Conservation (phyloP, 2,797 vertebrate genomes). For the Anolis apletophallus region DNA sequence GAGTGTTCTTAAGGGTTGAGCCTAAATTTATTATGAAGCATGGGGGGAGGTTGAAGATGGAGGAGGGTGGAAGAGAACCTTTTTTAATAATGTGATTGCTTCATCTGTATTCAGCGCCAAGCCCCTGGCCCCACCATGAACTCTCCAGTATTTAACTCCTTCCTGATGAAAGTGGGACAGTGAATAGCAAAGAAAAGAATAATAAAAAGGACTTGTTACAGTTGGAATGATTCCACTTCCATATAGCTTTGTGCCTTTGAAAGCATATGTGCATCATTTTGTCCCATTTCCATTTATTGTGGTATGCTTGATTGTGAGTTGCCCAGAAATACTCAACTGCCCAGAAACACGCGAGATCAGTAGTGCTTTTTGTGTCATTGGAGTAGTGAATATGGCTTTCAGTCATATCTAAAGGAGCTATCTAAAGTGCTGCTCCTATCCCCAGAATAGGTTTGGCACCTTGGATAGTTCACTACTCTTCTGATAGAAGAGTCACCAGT, state of each 20-base stretch:
- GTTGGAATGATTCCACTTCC: too few relatives aligned
- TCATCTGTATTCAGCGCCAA: conserved; percentile 36
- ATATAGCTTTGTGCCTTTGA: neutral
- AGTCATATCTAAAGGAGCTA: too few relatives aligned
- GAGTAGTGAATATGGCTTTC: too few relatives aligned
- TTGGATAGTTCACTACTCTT: too few relatives aligned
- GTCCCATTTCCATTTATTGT: neutral
- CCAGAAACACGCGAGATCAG: too few relatives aligned
- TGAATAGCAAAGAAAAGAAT: neutral
- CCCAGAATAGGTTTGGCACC: too few relatives aligned
- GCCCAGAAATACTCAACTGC: too few relatives aligned
- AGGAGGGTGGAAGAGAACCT: neutral
- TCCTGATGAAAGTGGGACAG: neutral
- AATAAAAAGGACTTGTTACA: neutral
- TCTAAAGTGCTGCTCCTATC: too few relatives aligned
- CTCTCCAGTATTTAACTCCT: conserved; percentile 18
- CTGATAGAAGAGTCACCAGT: too few relatives aligned
- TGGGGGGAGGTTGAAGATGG: neutral
- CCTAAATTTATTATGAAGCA: conserved; percentile 30
- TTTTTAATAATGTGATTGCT: conserved; percentile 43
- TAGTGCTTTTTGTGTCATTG: too few relatives aligned
- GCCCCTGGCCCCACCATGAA: conserved; percentile 7
- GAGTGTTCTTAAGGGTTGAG: conserved; percentile 38
- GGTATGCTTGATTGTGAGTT: neutral
- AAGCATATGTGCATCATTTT: neutral